These are phyloP conservation scores for Volucella inflata DNA, from an alignment of 2,888 invertebrate species.

Conservation along the genomic window DNA sequence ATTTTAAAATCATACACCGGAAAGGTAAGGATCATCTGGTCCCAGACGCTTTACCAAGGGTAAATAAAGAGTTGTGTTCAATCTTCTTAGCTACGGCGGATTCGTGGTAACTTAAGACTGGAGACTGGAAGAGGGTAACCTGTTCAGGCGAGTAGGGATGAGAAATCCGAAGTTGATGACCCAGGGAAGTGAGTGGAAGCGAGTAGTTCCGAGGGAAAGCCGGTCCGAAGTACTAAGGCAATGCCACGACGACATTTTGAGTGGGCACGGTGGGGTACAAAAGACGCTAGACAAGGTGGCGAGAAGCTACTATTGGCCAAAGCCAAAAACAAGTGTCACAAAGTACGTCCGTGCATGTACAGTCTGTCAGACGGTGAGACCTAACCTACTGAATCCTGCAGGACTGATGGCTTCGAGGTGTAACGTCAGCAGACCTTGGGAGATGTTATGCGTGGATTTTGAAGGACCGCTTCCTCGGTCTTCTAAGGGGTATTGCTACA, in stretches of 20 bases:
- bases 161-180: not conserved
- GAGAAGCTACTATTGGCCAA: slow-evolving; percentile 13
- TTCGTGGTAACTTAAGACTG: no score
- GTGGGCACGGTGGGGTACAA: slow-evolving; percentile 19
- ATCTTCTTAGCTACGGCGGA: no score
- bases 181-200: not conserved
- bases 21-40: slow-evolving; percentile 47
- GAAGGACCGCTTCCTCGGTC: no score
- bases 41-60: slow-evolving; percentile 20
- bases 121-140: no score
- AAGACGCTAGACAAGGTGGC: not conserved
- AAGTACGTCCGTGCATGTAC: not conserved
- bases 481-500: no score
- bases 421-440: slow-evolving; percentile 28
- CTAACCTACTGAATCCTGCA: slow-evolving; percentile 5
- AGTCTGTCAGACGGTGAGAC: slow-evolving; percentile 6
- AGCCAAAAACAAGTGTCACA: not conserved
- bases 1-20: slow-evolving; percentile 39
- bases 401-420: slow-evolving; percentile 5
- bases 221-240: not conserved
- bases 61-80: not conserved
- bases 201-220: not conserved
- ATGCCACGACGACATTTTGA: slow-evolving; percentile 2
- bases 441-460: slow-evolving; percentile 40
- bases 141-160: not conserved